Conservation (phyloP, 1,140 invertebrate genomes). For the Neodiprion lecontei region DNA sequence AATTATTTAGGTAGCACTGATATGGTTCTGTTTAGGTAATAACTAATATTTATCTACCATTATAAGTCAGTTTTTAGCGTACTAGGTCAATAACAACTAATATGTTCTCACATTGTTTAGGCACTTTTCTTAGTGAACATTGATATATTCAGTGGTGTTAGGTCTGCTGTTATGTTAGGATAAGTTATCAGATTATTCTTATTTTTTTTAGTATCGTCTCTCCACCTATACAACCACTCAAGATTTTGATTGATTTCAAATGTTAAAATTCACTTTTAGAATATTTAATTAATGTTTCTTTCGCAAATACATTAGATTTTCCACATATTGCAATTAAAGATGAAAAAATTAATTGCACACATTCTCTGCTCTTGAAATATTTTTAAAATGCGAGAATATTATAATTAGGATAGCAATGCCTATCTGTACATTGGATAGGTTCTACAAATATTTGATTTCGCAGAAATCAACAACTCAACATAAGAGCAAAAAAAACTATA, state of each 20-base stretch:
- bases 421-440: not conserved
- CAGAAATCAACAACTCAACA: not conserved
- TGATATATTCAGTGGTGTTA: slow-evolving; percentile 5
- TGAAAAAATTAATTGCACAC: too few species aligned
- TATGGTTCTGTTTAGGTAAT: not conserved
- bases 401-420: not conserved
- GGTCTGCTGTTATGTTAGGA: not conserved
- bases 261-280: too few species aligned
- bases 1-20: not conserved
- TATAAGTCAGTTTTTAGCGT: not conserved
- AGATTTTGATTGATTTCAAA: not conserved
- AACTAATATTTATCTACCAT: not conserved
- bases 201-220: not conserved
- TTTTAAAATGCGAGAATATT: too few species aligned
- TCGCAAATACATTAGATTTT: too few species aligned
- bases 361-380: too few species aligned
- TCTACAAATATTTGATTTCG: too few species aligned
- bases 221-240: not conserved
- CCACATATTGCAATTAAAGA: too few species aligned
- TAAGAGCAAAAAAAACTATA: not conserved
- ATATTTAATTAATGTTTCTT: not conserved
- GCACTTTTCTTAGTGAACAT: slow-evolving; percentile 5
- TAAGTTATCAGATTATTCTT: not conserved
- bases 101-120: slow-evolving; percentile 4
- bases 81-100: slow-evolving; percentile 5